A percentile compares a stretch with the other conserved stretches of the same genome.
Evolutionary conservation across 35 echinoderm and acorn worm species (phyloP).

Genomic region (Strongylocentrotus purpuratus): DNA sequence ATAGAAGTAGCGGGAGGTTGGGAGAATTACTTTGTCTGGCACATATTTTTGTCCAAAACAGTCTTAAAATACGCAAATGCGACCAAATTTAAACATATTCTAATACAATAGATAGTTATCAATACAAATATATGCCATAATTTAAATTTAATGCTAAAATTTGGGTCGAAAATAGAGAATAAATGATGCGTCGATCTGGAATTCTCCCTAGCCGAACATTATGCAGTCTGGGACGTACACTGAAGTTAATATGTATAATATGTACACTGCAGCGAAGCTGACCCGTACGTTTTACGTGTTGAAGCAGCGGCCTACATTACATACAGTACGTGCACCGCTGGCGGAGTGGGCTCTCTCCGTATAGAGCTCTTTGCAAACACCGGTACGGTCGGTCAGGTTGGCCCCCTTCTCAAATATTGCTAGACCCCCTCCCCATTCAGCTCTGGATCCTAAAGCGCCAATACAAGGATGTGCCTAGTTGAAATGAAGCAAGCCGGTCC

Average conservation of each 20-base stretch:
- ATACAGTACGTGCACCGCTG: background rate
- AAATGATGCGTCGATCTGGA: background rate
- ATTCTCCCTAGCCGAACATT: background rate
- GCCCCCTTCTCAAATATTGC: background rate
- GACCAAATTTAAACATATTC: background rate
- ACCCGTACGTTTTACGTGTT: constrained; percentile 1
- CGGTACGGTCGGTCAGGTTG: background rate
- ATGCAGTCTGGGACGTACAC: background rate
- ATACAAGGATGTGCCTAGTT: background rate
- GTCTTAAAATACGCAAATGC: background rate
- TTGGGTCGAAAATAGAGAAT: background rate
- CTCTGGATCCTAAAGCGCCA: background rate
- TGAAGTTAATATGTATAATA: background rate
- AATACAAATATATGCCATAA: background rate
- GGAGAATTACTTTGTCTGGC: background rate
- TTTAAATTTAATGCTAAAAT: background rate
- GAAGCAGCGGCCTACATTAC: background rate
- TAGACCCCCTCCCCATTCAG: background rate
- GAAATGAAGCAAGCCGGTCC: background rate
- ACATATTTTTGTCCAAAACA: background rate
- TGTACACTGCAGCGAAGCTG: background rate
- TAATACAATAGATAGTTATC: background rate
- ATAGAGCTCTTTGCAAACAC: background rate
- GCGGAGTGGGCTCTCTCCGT: background rate
- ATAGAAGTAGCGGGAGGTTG: background rate